Evolutionary conservation across 2,888 invertebrate species (phyloP).

Genomic region (Microctonus aethiopoides): DNA sequence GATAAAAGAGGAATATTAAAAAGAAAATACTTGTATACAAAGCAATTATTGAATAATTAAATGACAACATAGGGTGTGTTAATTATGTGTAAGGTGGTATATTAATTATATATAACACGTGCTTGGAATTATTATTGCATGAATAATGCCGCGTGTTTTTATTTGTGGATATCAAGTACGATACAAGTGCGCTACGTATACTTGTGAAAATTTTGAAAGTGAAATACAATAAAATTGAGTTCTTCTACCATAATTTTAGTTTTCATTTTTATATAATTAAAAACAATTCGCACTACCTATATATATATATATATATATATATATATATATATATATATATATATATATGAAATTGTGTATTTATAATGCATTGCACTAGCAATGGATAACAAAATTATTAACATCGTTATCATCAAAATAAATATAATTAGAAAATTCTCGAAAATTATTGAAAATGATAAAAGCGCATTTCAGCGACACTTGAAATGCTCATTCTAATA

Average conservation of each 20-base stretch:
- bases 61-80: background rate
- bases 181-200: background rate
- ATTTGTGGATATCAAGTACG: background rate
- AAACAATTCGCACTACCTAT: too few species aligned
- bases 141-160: background rate
- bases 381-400: background rate
- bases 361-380: background rate
- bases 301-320: too few species aligned
- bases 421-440: background rate
- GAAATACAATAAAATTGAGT: background rate
- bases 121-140: background rate
- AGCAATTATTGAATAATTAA: background rate
- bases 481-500: background rate
- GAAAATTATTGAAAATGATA: background rate
- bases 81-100: background rate
- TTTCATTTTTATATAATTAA: too few species aligned
- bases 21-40: background rate
- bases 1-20: background rate
- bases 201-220: background rate
- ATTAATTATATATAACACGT: background rate
- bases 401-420: background rate
- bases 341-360: background rate
- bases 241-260: too few species aligned
- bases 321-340: too few species aligned
- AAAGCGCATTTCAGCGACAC: background rate